Percentiles rank a stretch among this genome's conserved stretches.
Conservation (phyloP, 2,888 invertebrate genomes). For the Gordius sp. region DNA sequence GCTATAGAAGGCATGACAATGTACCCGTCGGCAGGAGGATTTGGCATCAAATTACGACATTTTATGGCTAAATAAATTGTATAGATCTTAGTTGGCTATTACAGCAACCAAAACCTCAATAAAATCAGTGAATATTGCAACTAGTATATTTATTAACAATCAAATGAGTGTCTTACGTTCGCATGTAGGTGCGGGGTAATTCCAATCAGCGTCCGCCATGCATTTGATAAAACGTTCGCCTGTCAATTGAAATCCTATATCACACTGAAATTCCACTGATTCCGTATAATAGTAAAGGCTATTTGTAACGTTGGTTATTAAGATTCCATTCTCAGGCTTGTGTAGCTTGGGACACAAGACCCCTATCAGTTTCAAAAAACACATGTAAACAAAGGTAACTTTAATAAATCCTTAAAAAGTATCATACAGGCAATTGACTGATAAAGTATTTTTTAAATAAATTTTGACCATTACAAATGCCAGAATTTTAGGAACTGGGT, state of each 20-base stretch:
- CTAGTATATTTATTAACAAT: too few species aligned
- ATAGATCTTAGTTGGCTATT: not conserved
- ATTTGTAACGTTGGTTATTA: slow-evolving; percentile 22
- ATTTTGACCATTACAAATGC: too few species aligned
- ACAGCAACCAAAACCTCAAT: not conserved
- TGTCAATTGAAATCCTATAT: slow-evolving; percentile 70
- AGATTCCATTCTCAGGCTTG: slow-evolving; percentile 24
- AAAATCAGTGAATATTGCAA: too few species aligned
- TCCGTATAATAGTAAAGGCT: slow-evolving; percentile 23
- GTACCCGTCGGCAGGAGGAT: slow-evolving; percentile 24
- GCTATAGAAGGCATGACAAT: slow-evolving; percentile 23
- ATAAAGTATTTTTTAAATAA: too few species aligned
- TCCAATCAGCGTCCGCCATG: slow-evolving; percentile 67
- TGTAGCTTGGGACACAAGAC: slow-evolving; percentile 21
- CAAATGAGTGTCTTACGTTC: slow-evolving; percentile 44
- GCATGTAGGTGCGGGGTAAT: slow-evolving; percentile 68
- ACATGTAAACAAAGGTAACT: too few species aligned
- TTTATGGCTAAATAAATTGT: slow-evolving; percentile 23
- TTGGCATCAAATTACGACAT: slow-evolving; percentile 25
- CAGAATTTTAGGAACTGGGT: too few species aligned
- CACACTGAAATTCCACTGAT: slow-evolving; percentile 62
- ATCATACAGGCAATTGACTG: too few species aligned
- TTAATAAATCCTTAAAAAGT: too few species aligned
- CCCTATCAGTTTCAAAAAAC: too few species aligned
- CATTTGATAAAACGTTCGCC: slow-evolving; percentile 61